These are phyloP conservation scores for Dermatemys mawii DNA, from an alignment of 2,113 vertebrate species.

Conservation along the genomic window DNA sequence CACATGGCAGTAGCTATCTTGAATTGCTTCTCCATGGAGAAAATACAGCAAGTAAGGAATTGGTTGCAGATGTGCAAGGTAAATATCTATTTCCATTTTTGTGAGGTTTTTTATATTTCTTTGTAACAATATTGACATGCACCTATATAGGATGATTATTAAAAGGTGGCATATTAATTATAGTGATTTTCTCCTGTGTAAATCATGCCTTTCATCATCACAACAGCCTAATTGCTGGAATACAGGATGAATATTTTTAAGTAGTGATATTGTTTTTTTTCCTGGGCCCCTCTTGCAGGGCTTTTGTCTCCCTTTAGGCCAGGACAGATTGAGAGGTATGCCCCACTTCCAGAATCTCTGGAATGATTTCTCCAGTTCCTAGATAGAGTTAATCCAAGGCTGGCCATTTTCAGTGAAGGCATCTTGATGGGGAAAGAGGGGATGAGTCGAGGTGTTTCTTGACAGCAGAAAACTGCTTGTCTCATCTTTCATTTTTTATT, in stretches of 20 bases:
- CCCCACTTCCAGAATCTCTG: background rate
- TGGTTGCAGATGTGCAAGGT: background rate
- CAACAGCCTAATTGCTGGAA: background rate
- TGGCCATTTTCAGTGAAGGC: background rate
- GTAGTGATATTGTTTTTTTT: background rate
- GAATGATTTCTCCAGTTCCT: background rate
- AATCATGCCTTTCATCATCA: background rate
- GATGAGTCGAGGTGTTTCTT: background rate
- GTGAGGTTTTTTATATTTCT: background rate
- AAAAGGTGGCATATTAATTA: background rate
- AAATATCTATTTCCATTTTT: background rate
- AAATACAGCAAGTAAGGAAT: background rate
- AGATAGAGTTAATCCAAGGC: background rate
- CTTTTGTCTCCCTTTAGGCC: background rate
- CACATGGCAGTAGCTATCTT: background rate
- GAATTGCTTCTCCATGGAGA: background rate
- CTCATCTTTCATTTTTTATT: background rate
- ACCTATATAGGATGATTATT: background rate
- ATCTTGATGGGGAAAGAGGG: background rate
- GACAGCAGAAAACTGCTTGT: background rate
- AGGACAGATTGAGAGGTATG: background rate
- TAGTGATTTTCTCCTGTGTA: background rate
- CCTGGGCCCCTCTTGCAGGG: background rate
- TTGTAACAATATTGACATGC: background rate
- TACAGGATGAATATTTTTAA: background rate